These are phyloP conservation scores for Pantala flavescens DNA, from an alignment of 1,140 invertebrate species.

Conservation along the genomic window DNA sequence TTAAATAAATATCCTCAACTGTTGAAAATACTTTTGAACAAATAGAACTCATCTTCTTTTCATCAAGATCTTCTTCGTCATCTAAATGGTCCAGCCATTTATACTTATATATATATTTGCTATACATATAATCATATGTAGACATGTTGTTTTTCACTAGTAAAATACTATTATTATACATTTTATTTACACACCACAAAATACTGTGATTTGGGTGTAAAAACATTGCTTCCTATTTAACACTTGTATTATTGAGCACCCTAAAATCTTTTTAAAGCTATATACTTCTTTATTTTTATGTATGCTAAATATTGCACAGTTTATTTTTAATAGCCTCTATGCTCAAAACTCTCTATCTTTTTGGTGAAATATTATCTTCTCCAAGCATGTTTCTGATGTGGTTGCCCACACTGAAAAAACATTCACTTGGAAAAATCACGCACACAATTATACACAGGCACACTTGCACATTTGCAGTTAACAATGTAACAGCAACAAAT, in stretches of 20 bases:
- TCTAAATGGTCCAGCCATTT: conserved; percentile 9
- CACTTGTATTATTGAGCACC: neutral
- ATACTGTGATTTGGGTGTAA: conserved; percentile 5
- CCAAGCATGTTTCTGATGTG: conserved; percentile 3
- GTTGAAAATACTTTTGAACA: conserved; percentile 10
- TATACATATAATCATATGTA: conserved; percentile 11
- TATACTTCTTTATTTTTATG: conserved; percentile 11
- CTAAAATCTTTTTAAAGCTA: conserved; percentile 10
- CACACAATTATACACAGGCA: conserved; percentile 5
- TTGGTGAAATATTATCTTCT: neutral
- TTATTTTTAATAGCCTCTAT: conserved; percentile 3
- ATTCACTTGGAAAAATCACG: neutral
- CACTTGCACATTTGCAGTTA: conserved; percentile 9
- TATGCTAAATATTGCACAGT: conserved; percentile 10
- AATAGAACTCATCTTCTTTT: conserved; percentile 5
- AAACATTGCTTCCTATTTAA: conserved; percentile 4
- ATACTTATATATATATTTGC: conserved; percentile 11
- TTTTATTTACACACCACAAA: conserved; percentile 10
- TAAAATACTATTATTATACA: conserved; percentile 11
- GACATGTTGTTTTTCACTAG: conserved; percentile 4
- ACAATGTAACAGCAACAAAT: conserved; percentile 10
- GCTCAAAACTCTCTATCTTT: conserved; percentile 8
- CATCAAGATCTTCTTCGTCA: neutral
- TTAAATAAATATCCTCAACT: conserved; percentile 11
- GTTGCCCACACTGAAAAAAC: neutral